Base-by-base conservation (phyloP, 1,140 invertebrate genomes). In the Achroia grisella region DNA sequence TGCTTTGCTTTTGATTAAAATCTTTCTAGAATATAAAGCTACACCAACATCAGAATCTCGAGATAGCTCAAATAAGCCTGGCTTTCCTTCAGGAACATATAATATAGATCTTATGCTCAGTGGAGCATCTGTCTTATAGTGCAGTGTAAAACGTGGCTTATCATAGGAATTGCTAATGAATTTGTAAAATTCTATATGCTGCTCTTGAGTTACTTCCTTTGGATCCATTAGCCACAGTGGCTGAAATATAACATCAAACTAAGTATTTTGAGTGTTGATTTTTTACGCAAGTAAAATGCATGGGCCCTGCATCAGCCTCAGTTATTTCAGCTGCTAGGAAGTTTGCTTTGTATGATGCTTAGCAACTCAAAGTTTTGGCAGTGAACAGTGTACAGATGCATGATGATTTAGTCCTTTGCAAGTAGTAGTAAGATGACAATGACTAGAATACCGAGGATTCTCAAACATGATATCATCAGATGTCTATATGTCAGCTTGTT, bases 201-300 rank as follows among this genome's bases (percentile, higher is more conserved):
- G 93, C 40, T 97, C 91, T 9, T 89, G 74, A 1, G 91, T 94
- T 0, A 98, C 91, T 60, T 94, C 90, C 86, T 96, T 98, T 0
- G 96, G 91, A 53, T 98, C 95, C 87, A 94, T 90, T 59, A 97
- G 89, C 97, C 98, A 99, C 6, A 99, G 70, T 0, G 97, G 96
- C 90, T 98, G 78, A 44, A 89, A 88, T 52, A 10, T 43, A 48
- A 53, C 29, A 32, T 17, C 14, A 9, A 44, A 4, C 30, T 51
- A 32, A 43, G 13, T n/a, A 48, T 30, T 10, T 9, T 28, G 46
- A 28, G 11, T 35, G 39, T 8, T 34, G 11, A 32, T 14, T 41
- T 2, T n/a, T 11, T 8, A 17, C 13, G 44, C 37, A n/a, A n/a
- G n/a, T n/a, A n/a, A n/a, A n/a, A n/a, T n/a, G n/a, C n/a, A n/a